A percentile compares a stretch with the other conserved stretches of the same genome.
Evolutionary conservation across 2,888 invertebrate species (phyloP).

Genomic region (Phrixothrix hirtus): DNA sequence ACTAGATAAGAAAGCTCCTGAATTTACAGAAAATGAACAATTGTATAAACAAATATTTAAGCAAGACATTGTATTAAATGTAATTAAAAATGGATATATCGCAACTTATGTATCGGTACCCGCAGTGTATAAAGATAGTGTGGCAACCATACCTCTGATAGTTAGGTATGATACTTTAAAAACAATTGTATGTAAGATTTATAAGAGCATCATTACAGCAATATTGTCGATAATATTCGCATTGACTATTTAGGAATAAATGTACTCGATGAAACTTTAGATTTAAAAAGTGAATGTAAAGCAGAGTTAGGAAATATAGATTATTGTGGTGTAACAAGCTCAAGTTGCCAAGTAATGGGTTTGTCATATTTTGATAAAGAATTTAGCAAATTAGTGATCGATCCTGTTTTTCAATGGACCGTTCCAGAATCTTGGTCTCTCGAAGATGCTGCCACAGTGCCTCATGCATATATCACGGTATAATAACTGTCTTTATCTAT

Average conservation of each 20-base stretch:
- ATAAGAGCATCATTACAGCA: constrained; percentile 14
- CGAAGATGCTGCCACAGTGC: constrained; percentile 76
- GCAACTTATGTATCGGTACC: constrained; percentile 44
- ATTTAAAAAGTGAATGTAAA: constrained; percentile 38
- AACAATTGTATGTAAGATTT: too few species aligned
- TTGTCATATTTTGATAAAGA: constrained; percentile 57
- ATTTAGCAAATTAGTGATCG: constrained; percentile 45
- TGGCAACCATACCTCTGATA: constrained; percentile 28
- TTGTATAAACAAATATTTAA: constrained; percentile 68
- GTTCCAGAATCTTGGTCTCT: constrained; percentile 74
- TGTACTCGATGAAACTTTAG: constrained; percentile 48
- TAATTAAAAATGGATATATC: constrained; percentile 63
- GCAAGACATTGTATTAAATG: constrained; percentile 78
- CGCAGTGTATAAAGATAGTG: constrained; percentile 43
- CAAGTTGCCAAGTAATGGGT: constrained; percentile 70
- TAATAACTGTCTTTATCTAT: too few species aligned
- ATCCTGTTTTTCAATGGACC: constrained; percentile 63
- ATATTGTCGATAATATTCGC: constrained; percentile 36
- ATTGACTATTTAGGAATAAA: constrained; percentile 50
- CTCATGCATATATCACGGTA: constrained; percentile 75
- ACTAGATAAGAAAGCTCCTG: constrained; percentile 64
- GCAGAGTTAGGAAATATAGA: constrained; percentile 50
- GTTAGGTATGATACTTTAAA: neutral
- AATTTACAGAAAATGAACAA: constrained; percentile 65
- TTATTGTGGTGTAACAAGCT: constrained; percentile 49